Base-by-base conservation (phyloP, 2,888 invertebrate genomes). In the Carabus problematicus region DNA sequence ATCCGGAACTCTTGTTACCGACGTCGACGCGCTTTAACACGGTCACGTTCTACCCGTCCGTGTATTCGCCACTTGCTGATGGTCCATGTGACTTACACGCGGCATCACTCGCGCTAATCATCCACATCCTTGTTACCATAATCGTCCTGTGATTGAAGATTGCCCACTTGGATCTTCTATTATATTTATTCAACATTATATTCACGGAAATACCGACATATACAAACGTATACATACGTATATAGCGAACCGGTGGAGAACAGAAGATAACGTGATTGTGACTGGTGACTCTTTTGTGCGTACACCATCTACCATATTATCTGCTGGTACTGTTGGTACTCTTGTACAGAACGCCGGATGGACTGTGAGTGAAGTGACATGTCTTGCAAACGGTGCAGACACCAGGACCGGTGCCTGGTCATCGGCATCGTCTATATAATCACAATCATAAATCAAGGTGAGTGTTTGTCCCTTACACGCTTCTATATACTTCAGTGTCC, bases 361-460 rank as follows among this genome's bases (percentile, higher is more conserved):
- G 61, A 61, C 49, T 47, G 61, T 61, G 61, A 47, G 47, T 61
- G 61, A 29, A 29, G 19, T 69, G 56, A 55, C 43, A 69, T 69
- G 69, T 61, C 69, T 45, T 56, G 56, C 62, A 69, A 69, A 55
- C 55, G 69, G 55, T 69, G 79, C 61, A 79, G 77, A 74, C 77
- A 78, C 72, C 78, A 78, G 68, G 79, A 79, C 73, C 79, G 85
- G 78, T 80, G 79, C 73, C 80, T 87, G 74, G 84, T 85, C 71
- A 86, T 87, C 77, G 86, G 85, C 81, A 79, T 87, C 76, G 83
- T 87, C 73, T 87, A 87, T 75, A 85, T 87, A 77, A 85, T 86
- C 73, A 87, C 87, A 49, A 86, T 87, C 74, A 85, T 87, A 76
- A 86, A 86, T 76, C 86, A 87, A 82, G 87, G 87, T 87, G 76